Conservation (phyloP, 2,797 vertebrate genomes). For the Chelmon rostratus region DNA sequence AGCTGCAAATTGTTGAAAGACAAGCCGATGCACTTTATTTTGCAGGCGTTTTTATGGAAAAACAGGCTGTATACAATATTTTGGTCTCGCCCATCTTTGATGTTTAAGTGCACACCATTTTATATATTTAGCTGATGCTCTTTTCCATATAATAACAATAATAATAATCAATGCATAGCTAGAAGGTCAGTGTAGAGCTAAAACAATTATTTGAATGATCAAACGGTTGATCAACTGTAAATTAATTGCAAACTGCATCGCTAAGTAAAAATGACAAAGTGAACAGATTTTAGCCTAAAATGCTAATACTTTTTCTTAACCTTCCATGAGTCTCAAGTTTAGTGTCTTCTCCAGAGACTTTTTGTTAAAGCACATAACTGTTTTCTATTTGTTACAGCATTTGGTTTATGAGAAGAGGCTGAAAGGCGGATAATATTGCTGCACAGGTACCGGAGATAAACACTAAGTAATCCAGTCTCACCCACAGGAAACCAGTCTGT, state of each 20-base stretch:
- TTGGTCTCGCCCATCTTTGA: background rate
- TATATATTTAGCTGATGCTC: background rate
- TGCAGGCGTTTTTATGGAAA: background rate
- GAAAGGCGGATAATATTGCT: background rate
- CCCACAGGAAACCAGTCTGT: background rate
- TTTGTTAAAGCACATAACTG: background rate
- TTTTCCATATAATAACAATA: too few species aligned
- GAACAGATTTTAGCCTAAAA: background rate
- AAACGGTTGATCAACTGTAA: background rate
- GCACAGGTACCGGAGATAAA: background rate
- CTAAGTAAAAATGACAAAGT: background rate
- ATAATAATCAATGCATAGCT: too few species aligned
- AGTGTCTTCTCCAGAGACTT: background rate
- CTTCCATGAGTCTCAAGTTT: background rate
- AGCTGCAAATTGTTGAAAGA: background rate
- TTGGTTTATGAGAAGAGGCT: background rate
- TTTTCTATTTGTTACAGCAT: background rate
- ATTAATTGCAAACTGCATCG: too few species aligned
- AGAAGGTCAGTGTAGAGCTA: background rate
- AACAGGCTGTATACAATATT: background rate
- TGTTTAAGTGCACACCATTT: background rate
- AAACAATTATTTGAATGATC: background rate
- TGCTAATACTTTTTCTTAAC: background rate
- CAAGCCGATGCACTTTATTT: background rate
- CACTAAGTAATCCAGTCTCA: background rate